Base-by-base conservation (phyloP, 2,888 invertebrate species). In the Hoplodrina ambigua region DNA sequence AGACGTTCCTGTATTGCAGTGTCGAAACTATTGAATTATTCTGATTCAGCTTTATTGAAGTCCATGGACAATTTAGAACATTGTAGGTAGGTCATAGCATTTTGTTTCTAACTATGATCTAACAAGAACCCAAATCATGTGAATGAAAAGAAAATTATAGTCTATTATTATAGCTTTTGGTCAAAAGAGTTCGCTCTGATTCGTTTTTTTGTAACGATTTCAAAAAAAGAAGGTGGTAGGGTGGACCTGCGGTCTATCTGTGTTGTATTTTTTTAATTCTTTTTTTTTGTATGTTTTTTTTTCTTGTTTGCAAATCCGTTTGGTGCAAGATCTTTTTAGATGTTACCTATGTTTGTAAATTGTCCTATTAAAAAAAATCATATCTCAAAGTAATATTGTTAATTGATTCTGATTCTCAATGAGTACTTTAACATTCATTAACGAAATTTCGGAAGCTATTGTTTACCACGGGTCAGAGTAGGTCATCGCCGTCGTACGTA, bases 371-470 rank as follows among this genome's bases (percentile, higher is more conserved):
- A 25, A 19, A 52, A n/a, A 3, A 33, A 15, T 37, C 1, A 0
- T 54, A 30, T 30, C 41, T 33, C 67, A 37, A 4, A 66, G 46
- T 41, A 0, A 41, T 55, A 41, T 41, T 30, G 54, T 20, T 55
- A 41, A 70, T 30, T 37, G 44, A 46, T 20, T 30, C 33, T 4
- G n/a, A 6, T 19, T 2, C n/a, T n/a, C n/a, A 11, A 49, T 33
- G 15, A 6, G 7, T 46, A 53, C 6, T 37, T 44, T 55, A 50
- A 37, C 37, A 46, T 66, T 30, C 15, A 54, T 58, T 58, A 49
- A 8, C 57, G 33, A 67, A 67, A 75, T 61, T 63, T 52, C 11
- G 44, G 30, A 55, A 53, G 58, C 58, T 62, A 70, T 70, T 74
- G 78, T 71, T 20, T 60, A 20, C 13, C n/a, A n/a, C 50, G 11